Conservation (phyloP, 2,113 vertebrate species). For the Eublepharis macularius region DNA sequence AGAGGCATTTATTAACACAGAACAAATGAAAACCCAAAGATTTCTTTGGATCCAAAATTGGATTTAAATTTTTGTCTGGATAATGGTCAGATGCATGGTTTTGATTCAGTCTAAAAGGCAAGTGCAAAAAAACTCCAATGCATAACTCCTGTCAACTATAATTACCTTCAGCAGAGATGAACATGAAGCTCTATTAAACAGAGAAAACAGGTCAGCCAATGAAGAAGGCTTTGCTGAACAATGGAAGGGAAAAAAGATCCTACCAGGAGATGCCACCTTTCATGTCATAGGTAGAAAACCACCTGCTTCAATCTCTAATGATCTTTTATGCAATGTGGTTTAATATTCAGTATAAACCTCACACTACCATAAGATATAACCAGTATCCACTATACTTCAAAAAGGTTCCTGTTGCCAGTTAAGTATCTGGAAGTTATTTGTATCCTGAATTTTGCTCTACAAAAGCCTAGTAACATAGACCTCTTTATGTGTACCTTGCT, state of each 20-base stretch:
- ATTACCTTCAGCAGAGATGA: slow-evolving; percentile 49
- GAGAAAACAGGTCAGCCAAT: neutral
- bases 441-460: neutral
- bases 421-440: neutral
- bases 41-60: slow-evolving; percentile 23
- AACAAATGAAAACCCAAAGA: slow-evolving; percentile 38
- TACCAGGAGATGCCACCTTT: neutral
- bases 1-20: slow-evolving; percentile 35
- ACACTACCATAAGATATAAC: neutral
- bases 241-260: slow-evolving; percentile 12
- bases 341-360: slow-evolving; percentile 3
- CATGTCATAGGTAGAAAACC: neutral
- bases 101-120: slow-evolving; percentile 40
- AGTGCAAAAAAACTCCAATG: slow-evolving; percentile 37
- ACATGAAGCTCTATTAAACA: slow-evolving; percentile 30
- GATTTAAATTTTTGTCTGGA: neutral
- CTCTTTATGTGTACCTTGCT: neutral
- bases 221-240: neutral
- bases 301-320: slow-evolving; percentile 4
- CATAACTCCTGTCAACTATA: slow-evolving; percentile 61
- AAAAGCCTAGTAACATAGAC: neutral
- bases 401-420: neutral
- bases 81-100: slow-evolving; percentile 29
- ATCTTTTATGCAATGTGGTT: neutral
- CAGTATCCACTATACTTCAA: neutral